Evolutionary conservation across 2,113 vertebrate species (phyloP).

Genomic region (Trichechus manatus): DNA sequence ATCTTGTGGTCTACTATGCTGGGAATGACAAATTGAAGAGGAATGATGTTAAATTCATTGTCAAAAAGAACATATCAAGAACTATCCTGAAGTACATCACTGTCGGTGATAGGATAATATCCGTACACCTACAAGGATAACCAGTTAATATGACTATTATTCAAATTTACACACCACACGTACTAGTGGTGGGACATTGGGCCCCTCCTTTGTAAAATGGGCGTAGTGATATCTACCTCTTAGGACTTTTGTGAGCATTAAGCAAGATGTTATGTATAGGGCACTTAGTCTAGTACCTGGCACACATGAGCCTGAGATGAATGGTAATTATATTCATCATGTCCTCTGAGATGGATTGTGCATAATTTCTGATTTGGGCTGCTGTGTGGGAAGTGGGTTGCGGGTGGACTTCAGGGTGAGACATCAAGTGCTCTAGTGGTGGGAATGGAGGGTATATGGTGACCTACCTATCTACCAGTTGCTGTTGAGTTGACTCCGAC

Average conservation of each 20-base stretch:
- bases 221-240: background rate
- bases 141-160: too few relatives aligned
- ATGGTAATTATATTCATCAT: fast-evolving
- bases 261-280: fast-evolving
- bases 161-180: too few relatives aligned
- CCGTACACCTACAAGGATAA: too few relatives aligned
- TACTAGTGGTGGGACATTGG: too few relatives aligned
- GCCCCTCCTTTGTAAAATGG: background rate
- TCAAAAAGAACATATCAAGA: too few relatives aligned
- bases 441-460: background rate
- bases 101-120: too few relatives aligned
- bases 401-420: background rate
- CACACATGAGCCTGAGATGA: fast-evolving
- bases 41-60: too few relatives aligned
- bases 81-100: too few relatives aligned
- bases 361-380: fast-evolving
- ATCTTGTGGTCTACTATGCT: too few relatives aligned
- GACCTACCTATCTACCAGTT: background rate
- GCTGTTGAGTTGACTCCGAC: background rate
- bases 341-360: fast-evolving
- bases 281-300: fast-evolving
- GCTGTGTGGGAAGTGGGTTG: background rate
- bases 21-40: too few relatives aligned
- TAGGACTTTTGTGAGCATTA: fast-evolving
- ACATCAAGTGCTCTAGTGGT: fast-evolving